These are phyloP conservation scores for Andrena chrysosceles DNA, from an alignment of 2,888 invertebrate species.

Conservation along the genomic window DNA sequence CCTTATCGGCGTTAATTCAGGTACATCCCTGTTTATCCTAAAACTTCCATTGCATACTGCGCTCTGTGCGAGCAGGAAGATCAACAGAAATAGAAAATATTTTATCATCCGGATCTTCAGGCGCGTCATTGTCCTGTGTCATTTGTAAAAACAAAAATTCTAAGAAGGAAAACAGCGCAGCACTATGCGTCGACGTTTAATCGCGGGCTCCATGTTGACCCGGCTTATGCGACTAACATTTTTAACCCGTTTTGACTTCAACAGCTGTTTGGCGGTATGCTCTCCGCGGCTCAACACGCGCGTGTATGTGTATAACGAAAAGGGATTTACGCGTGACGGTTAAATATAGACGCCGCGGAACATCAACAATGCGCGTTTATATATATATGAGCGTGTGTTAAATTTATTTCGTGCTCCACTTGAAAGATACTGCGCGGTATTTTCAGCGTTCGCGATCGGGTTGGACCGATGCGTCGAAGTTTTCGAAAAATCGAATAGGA, in stretches of 20 bases:
- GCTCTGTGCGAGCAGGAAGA: slow-evolving; percentile 69
- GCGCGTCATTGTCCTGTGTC: slow-evolving; percentile 72
- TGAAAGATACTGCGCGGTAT: slow-evolving; percentile 14
- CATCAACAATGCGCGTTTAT: slow-evolving; percentile 23
- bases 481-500: background rate
- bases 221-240: slow-evolving; percentile 56
- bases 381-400: slow-evolving; percentile 12
- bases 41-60: slow-evolving; percentile 64
- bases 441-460: background rate
- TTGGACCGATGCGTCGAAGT: background rate
- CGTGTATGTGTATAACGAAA: background rate
- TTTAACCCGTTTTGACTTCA: slow-evolving; percentile 39
- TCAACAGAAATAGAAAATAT: slow-evolving; percentile 72
- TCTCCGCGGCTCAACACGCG: background rate
- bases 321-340: slow-evolving; percentile 33
- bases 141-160: slow-evolving; percentile 62
- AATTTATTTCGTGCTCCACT: slow-evolving; percentile 35
- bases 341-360: slow-evolving; percentile 55
- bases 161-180: slow-evolving; percentile 44
- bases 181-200: slow-evolving; percentile 56
- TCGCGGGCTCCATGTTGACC: slow-evolving; percentile 64
- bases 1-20: slow-evolving; percentile 24
- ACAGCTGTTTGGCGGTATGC: slow-evolving; percentile 50
- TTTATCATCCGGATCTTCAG: slow-evolving; percentile 73
- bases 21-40: slow-evolving; percentile 49